These are phyloP conservation scores for Asarcornis scutulata DNA, from an alignment of 2,113 vertebrate genomes.

Conservation along the genomic window DNA sequence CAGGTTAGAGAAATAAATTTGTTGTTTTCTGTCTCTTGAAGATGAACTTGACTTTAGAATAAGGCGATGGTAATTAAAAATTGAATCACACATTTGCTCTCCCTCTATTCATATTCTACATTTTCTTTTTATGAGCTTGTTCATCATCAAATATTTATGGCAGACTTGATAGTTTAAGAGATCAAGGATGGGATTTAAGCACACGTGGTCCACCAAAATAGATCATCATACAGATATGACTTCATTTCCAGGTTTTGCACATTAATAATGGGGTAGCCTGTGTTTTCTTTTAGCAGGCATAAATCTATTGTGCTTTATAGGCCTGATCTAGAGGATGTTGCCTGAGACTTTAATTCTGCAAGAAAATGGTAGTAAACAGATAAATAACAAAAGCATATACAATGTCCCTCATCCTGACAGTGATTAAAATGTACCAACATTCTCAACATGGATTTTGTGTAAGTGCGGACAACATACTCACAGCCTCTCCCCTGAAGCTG, in stretches of 20 bases:
- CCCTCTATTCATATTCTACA: constrained; percentile 54
- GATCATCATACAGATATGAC: constrained; percentile 62
- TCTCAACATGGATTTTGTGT: not conserved
- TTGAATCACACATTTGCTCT: constrained; percentile 57
- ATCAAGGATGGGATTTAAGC: constrained; percentile 67
- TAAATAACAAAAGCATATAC: not conserved
- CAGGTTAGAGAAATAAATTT: not conserved
- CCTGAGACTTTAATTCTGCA: constrained; percentile 15
- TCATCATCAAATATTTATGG: constrained; percentile 76
- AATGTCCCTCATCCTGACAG: not conserved
- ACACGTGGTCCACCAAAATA: constrained; percentile 63
- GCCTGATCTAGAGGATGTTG: not conserved
- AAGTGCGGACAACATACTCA: not conserved
- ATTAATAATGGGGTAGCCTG: constrained; percentile 30
- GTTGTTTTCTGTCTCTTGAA: constrained; percentile 7
- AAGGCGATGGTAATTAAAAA: constrained; percentile 72
- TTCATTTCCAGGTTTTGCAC: constrained; percentile 63
- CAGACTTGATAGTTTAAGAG: constrained; percentile 69
- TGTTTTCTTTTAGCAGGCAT: constrained; percentile 33
- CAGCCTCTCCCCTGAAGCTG: not conserved
- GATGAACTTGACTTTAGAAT: constrained; percentile 2
- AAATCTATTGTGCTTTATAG: constrained; percentile 6
- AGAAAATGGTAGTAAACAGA: not conserved
- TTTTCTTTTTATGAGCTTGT: constrained; percentile 75
- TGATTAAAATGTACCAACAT: not conserved